Base-by-base conservation (phyloP, 2,797 vertebrate species). In the Cyclura pinguis region DNA sequence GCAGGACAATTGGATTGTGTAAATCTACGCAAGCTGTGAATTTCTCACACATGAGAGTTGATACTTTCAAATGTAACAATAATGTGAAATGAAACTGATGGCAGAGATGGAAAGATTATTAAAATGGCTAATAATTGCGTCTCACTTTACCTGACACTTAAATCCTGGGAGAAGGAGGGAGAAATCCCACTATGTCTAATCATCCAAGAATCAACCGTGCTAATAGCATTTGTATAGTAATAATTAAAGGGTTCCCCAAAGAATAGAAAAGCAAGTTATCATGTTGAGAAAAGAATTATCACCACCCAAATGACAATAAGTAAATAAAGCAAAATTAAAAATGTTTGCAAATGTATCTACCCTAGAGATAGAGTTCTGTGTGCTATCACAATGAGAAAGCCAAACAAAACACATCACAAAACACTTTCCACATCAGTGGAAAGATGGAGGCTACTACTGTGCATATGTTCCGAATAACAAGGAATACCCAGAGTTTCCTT, bases 271-370 rank as follows among this genome's bases (percentile, higher is more conserved):
- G 69, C 69, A 88, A 92, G 9, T 91, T 92, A 50, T 89, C 90
- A 85, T 77, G 76, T 80, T 86, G 50, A 91, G 89, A 90, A 92
- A 94, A 55, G 92, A 87, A 8, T 93, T 93, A 73, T 32, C 88
- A 85, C 86, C 92, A 86, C 84, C 73, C 82, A 86, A 86, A 81
- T 88, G 92, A 35, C 69, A 89, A 29, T 20, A 89, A 91, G 13
- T 13, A 93, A 90, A 92, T 84, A 91, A 96, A 91, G 88, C 85
- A 6, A 92, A 91, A 94, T 89, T 91, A 62, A 94, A 94, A 35
- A 7, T 18, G 6, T 35, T 76, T 85, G 27, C 7, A 84, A 82
- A 91, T n/a, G 22, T 84, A 84, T 22, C 59, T 80, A 18, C 88
- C 52, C 57, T 91, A 14, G 88, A 74, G 50, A 89, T 27, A 8